Percentiles rank a stretch among this genome's conserved stretches.
Conservation (phyloP, 2,888 invertebrate species). For the Lasiommata megera region DNA sequence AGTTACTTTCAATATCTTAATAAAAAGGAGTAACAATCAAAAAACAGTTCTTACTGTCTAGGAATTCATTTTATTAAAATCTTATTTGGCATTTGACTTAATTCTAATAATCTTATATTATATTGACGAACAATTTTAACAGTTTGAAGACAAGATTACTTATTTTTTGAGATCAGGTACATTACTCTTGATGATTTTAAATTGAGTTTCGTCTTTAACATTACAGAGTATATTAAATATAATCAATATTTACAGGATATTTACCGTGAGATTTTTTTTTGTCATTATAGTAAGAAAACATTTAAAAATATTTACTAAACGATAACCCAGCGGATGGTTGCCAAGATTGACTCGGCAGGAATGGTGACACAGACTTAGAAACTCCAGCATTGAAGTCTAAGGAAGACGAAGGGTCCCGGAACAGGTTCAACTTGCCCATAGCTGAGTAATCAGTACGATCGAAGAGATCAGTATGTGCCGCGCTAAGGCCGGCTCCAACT, state of each 20-base stretch:
- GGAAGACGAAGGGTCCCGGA: conserved; percentile 37
- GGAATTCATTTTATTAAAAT: neutral
- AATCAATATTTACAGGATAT: neutral
- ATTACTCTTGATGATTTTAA: neutral
- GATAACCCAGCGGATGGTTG: conserved; percentile 29
- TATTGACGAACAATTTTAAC: neutral
- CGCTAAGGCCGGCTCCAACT: conserved; percentile 41
- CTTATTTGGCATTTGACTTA: conserved; percentile 2
- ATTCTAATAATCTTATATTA: neutral
- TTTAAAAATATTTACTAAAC: conserved; percentile 5
- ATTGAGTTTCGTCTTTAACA: neutral
- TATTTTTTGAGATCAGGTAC: neutral
- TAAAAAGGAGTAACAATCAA: neutral
- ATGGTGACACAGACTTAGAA: conserved; percentile 39
- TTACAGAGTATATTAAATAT: neutral
- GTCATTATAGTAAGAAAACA: neutral
- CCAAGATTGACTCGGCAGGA: conserved; percentile 40
- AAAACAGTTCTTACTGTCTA: neutral
- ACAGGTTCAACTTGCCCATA: conserved; percentile 45
- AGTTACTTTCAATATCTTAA: neutral
- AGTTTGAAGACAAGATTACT: neutral
- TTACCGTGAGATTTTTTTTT: neutral
- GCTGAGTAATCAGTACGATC: conserved; percentile 44
- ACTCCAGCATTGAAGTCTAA: conserved; percentile 44
- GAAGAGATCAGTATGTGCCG: conserved; percentile 40